Base-by-base conservation (phyloP, 2,113 vertebrate genomes). In the Semnopithecus entellus region DNA sequence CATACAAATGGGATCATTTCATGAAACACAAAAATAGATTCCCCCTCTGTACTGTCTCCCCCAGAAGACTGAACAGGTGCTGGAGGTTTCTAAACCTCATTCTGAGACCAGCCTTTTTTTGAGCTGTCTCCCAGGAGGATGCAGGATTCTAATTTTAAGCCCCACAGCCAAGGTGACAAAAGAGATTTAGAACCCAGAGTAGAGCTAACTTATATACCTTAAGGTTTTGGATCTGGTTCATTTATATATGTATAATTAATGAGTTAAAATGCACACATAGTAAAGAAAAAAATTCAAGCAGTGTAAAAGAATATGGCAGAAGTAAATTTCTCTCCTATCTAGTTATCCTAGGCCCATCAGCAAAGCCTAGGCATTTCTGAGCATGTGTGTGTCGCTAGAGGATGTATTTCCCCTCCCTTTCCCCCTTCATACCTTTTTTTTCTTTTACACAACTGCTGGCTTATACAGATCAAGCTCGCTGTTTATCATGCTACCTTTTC, bases 91-190 rank as follows among this genome's bases (percentile, higher is more conserved):
- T 80, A 48, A 81, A 73, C 57, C 78, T 97, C 92, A 97, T 97
- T 97, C 72, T 94, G 96, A 97, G 96, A 97, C 76, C 70, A 81
- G 88, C 43, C 59, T 52, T 61, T 94, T 30, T 95, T 64, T 84
- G 80, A 38, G 30, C 52, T 22, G 27, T 91, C 86, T 88, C 95
- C 89, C 82, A 10, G 35, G 86, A 82, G 73, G 40, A 48, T 9
- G 1, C 5, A 2, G 52, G 23, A n/a, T 83, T 85, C 96, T 97
- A 88, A 93, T 90, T 96, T 88, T 91, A 94, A 91, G 61, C 25
- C 57, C 45, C 35, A 23, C 1, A 1, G 35, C 82, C 84, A 70
- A 81, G 40, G 76, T 50, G 59, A 84, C 55, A 17, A 72, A 48
- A 27, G 38, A 57, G 68, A n/a, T 88, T 73, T 43, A 35, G 89